Conservation (phyloP, 2,113 vertebrate species). For the Propithecus coquereli region DNA sequence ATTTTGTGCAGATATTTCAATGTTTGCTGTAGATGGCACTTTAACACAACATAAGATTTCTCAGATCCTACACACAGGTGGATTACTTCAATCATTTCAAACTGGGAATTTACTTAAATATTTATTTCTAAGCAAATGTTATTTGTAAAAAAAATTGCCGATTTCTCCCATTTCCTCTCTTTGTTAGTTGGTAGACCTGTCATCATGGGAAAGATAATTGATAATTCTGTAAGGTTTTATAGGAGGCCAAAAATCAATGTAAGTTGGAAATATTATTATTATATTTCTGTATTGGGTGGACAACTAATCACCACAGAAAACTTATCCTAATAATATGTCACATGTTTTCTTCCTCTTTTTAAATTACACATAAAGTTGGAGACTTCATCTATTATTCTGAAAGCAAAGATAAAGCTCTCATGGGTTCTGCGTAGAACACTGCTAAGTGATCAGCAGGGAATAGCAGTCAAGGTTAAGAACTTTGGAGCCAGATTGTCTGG, state of each 20-base stretch:
- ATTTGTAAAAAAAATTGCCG: not conserved
- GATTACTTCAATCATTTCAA: not conserved
- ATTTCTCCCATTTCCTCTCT: not conserved
- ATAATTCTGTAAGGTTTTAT: not conserved
- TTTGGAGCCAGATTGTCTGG: not conserved
- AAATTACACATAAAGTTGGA: not conserved
- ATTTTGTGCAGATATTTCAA: not conserved
- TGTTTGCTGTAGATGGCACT: constrained; percentile 65
- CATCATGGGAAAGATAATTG: not conserved
- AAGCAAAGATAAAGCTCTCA: not conserved
- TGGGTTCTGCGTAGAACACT: not conserved
- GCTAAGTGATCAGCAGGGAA: not conserved
- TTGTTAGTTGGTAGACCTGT: not conserved
- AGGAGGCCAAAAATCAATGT: not conserved
- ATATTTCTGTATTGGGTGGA: not conserved
- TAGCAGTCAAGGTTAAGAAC: not conserved
- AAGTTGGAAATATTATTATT: not conserved
- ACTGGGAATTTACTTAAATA: not conserved
- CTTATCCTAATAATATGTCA: not conserved
- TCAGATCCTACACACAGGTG: accelerated
- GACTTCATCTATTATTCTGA: not conserved
- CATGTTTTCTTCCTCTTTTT: not conserved
- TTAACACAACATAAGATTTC: constrained; percentile 40
- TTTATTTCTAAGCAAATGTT: not conserved
- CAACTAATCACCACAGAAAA: not conserved